Conservation (phyloP, 2,797 vertebrate species). For the Pseudochaenichthys georgianus region DNA sequence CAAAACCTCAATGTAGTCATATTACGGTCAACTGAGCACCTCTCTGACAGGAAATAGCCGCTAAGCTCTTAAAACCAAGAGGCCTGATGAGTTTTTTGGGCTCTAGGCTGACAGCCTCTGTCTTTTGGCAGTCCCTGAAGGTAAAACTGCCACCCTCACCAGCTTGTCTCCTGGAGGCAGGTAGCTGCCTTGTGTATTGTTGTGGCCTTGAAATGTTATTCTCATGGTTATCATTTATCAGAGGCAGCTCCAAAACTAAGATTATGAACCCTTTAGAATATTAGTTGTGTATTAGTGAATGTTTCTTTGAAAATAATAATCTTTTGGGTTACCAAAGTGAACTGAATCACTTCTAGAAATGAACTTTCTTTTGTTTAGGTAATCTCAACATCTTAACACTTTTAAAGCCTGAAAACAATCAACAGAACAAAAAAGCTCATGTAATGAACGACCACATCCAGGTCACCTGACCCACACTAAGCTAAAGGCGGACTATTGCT, state of each 20-base stretch:
- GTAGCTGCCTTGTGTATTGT: conserved; percentile 34
- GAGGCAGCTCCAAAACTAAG: conserved; percentile 30
- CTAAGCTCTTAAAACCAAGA: conserved; percentile 61
- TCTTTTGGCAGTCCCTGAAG: conserved; percentile 47
- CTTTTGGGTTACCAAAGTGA: background rate
- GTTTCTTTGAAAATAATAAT: background rate
- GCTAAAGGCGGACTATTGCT: too few species aligned
- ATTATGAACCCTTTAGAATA: conserved; percentile 33
- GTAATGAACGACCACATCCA: too few species aligned
- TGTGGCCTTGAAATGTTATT: conserved; percentile 29
- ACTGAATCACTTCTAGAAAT: background rate
- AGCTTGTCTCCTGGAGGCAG: conserved; percentile 32
- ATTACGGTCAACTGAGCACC: conserved; percentile 56
- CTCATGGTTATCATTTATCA: conserved; percentile 45
- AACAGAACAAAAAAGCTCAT: too few species aligned
- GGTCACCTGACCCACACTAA: too few species aligned
- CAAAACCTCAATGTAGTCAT: conserved; percentile 22
- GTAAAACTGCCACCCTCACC: conserved; percentile 24
- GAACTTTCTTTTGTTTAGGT: background rate
- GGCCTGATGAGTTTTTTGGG: conserved; percentile 33
- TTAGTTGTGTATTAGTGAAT: background rate
- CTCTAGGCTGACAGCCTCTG: conserved; percentile 41
- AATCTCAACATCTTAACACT: too few species aligned
- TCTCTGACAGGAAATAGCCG: conserved; percentile 57
- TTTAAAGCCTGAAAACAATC: too few species aligned